phyloP scores from a whole-genome alignment of 1,140 invertebrate species.

The Andricus grossulariae region DNA sequence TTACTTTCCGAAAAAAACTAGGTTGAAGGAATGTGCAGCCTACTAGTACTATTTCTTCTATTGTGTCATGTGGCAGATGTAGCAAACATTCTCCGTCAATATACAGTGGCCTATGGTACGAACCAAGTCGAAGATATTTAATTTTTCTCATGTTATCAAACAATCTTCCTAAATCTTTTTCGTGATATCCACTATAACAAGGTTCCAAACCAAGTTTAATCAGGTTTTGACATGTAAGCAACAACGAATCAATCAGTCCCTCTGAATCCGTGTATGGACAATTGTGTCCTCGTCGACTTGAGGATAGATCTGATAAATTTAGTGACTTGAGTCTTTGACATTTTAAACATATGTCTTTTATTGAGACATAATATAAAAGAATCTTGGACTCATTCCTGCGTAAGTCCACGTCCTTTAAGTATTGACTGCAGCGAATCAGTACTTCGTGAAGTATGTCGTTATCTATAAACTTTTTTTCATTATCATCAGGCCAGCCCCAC shows the following conservation, averaged over 20 bases:
- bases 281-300: neutral
- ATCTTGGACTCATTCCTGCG: neutral
- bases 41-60: slow-evolving; percentile 6
- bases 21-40: neutral
- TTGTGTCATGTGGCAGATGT: neutral
- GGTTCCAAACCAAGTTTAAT: slow-evolving; percentile 6
- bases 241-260: neutral
- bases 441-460: neutral
- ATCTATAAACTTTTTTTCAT: neutral
- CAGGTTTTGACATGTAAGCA: slow-evolving; percentile 1
- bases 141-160: slow-evolving; percentile 6
- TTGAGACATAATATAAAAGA: neutral
- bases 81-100: neutral
- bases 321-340: slow-evolving; percentile 1
- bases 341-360: neutral
- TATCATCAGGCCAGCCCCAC: neutral
- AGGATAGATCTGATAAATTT: neutral
- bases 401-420: neutral
- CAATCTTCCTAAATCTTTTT: neutral
- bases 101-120: neutral
- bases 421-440: neutral
- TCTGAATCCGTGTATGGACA: neutral
- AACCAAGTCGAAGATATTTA: slow-evolving; percentile 1
- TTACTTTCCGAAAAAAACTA: neutral
- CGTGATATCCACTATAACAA: neutral